A percentile compares a stretch with the other conserved stretches of the same genome.
Conservation (phyloP, 1,140 invertebrate species). For the Lucilia sericata region DNA sequence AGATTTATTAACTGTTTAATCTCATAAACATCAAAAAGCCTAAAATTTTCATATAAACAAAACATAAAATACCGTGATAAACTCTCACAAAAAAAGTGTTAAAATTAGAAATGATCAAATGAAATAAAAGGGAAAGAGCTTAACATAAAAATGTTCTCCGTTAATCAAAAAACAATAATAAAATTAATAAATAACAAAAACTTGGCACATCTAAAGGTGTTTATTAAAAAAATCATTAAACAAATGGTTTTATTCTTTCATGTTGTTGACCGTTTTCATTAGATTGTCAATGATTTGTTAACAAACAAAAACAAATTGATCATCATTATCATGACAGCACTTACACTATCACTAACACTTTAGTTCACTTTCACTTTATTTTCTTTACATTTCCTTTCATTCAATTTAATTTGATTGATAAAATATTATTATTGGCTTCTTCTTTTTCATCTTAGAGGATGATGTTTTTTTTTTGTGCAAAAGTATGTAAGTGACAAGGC, state of each 20-base stretch:
- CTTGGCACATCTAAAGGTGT: not conserved
- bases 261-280: not conserved
- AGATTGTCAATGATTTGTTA: not conserved
- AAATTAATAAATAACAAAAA: not conserved
- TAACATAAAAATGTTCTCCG: not conserved
- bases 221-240: not conserved
- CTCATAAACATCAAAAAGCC: not conserved
- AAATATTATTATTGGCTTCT: not conserved
- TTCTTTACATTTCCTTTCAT: too few species aligned
- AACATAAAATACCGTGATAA: not conserved
- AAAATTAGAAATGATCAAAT: not conserved
- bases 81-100: not conserved
- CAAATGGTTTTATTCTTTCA: not conserved
- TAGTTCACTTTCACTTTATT: not conserved
- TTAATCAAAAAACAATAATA: not conserved
- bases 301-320: not conserved
- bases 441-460: not conserved
- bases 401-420: not conserved
- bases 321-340: not conserved
- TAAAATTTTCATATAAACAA: not conserved
- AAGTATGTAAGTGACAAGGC: not conserved
- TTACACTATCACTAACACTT: not conserved
- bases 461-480: too few species aligned
- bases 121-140: not conserved
- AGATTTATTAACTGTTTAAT: not conserved